Evolutionary conservation across 2,113 vertebrate species (phyloP).

Genomic region (Marcusenius ussheri): DNA sequence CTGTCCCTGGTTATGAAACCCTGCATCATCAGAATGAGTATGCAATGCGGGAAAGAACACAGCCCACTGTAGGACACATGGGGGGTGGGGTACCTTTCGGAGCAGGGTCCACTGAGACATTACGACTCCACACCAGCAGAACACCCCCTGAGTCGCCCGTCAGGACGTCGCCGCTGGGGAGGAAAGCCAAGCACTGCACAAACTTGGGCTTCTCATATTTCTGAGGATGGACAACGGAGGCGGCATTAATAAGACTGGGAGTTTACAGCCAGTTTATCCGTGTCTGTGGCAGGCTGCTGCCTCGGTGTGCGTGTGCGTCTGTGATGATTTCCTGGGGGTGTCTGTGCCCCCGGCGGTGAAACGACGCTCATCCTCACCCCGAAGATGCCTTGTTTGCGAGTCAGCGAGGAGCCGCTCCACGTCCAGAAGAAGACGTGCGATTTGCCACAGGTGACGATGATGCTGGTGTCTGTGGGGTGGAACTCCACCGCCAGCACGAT

Average conservation of each 20-base stretch:
- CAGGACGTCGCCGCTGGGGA: slow-evolving; percentile 85
- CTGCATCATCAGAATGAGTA: background rate
- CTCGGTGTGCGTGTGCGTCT: background rate
- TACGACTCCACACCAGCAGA: slow-evolving; percentile 87
- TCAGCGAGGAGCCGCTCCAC: slow-evolving; percentile 82
- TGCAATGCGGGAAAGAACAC: background rate
- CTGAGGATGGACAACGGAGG: slow-evolving; percentile 51
- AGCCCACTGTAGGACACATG: background rate
- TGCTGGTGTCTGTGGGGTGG: slow-evolving; percentile 86
- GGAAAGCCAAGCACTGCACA: slow-evolving; percentile 87
- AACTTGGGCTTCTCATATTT: slow-evolving; percentile 98
- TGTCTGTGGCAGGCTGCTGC: background rate
- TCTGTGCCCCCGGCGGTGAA: background rate
- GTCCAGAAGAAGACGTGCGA: slow-evolving; percentile 99
- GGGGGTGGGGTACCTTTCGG: slow-evolving; percentile 71
- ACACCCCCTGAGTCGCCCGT: slow-evolving; percentile 91
- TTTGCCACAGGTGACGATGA: slow-evolving; percentile 92
- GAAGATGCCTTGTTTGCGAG: slow-evolving; percentile 93
- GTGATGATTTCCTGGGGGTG: background rate
- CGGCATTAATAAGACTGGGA: background rate
- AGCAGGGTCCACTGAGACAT: slow-evolving; percentile 66
- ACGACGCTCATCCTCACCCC: slow-evolving; percentile 66
- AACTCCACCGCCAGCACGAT: slow-evolving; percentile 90
- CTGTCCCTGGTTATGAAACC: no score
- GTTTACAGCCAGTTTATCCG: background rate